Evolutionary conservation across 2,113 vertebrate genomes (phyloP).

Genomic region (Sander lucioperca): DNA sequence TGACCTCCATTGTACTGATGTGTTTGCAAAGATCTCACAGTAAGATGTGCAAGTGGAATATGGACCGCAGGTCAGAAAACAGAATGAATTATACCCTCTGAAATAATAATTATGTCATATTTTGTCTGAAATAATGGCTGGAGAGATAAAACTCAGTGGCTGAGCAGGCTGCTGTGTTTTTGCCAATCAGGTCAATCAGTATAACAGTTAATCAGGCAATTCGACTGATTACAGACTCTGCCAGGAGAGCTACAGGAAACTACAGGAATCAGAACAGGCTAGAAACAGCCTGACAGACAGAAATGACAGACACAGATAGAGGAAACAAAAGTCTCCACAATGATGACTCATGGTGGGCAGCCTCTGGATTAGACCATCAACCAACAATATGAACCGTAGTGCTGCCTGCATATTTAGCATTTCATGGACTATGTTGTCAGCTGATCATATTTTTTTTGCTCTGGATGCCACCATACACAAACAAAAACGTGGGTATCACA

Average conservation of each 20-base stretch:
- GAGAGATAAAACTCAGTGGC: conserved; percentile 5
- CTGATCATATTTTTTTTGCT: conserved; percentile 30
- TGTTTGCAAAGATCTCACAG: conserved; percentile 29
- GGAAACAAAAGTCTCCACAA: conserved; percentile 68
- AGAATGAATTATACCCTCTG: not conserved
- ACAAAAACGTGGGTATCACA: conserved; percentile 14
- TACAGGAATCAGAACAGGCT: conserved; percentile 61
- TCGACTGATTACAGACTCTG: conserved; percentile 59
- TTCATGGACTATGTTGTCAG: conserved; percentile 44
- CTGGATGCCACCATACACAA: not conserved
- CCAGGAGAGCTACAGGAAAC: conserved; percentile 53
- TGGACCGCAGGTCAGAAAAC: conserved; percentile 23
- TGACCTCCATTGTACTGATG: conserved; percentile 60
- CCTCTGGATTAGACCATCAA: conserved; percentile 71
- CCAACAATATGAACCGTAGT: conserved; percentile 56
- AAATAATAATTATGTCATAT: conserved; percentile 31
- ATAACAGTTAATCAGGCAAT: conserved; percentile 50
- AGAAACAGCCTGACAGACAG: conserved; percentile 49
- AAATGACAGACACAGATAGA: conserved; percentile 60
- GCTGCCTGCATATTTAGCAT: conserved; percentile 63
- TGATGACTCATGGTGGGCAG: conserved; percentile 76
- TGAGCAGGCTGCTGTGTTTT: conserved; percentile 45
- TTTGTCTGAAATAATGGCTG: conserved; percentile 28
- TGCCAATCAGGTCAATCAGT: conserved; percentile 61
- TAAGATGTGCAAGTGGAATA: conserved; percentile 18